Base-by-base conservation (phyloP, 1,140 invertebrate genomes). In the Bombus vancouverensis region DNA sequence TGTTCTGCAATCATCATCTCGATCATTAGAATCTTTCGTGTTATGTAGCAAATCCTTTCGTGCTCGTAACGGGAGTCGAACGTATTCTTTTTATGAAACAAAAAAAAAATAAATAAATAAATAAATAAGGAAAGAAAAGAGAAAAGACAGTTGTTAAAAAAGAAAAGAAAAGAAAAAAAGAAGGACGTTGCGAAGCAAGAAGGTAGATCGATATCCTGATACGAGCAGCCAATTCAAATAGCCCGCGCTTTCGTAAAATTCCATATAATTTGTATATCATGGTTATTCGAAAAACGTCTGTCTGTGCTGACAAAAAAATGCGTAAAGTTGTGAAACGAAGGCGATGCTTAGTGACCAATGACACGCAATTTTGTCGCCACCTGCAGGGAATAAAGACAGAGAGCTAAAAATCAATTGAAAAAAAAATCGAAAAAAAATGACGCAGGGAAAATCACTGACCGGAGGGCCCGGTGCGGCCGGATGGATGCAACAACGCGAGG, bases 381-480 rank as follows among this genome's bases (percentile, higher is more conserved):
- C 85, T 75, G 92, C 92, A 91, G 92, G 92, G 92, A 83, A 93
- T 93, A 91, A 93, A 93, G 87, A 92, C 91, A 92, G 91, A 93
- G 90, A 89, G 92, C 85, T 93, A 93, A 85, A 87, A 94, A 93
- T 92, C 89, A 90, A 94, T 94, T 93, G 91, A 88, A 87, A 87
- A 86, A 89, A 89, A 88, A 87, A 92, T 92, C 89, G 81, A 71
- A 83, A 89, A 84, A 93, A 93, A 93, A 94, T 95, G 93, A 94
- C 93, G 93, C 94, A 95, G 94, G 94, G 94, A 91, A 95, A 95
- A 92, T 89, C 93, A 91, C 92, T 94, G 93, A 85, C 93, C 91
- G 93, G 93, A 90, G 92, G 93, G 93, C 92, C 93, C 87, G 92
- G 89, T 85, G 92, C 91, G 90, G 70, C 91, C 92, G 93, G 94